Conservation (phyloP, 2,888 invertebrate genomes). For the Glaucopsyche alexis region DNA sequence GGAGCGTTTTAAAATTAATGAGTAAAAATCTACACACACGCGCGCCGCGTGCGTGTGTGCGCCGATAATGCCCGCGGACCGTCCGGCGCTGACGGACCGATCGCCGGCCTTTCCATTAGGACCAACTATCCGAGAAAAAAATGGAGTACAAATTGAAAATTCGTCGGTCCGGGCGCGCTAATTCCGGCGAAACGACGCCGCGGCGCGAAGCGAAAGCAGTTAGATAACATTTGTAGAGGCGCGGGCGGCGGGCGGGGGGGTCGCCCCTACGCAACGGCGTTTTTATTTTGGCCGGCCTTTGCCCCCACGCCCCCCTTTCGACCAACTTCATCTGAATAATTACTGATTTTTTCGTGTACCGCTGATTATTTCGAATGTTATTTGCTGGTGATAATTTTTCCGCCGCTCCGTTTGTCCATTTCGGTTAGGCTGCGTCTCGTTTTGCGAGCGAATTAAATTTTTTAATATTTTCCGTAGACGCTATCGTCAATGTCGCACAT, state of each 20-base stretch:
- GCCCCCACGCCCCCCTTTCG: conserved; percentile 75
- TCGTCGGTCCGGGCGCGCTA: conserved; percentile 67
- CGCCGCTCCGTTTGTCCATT: conserved; percentile 69
- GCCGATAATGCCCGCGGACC: conserved; percentile 58
- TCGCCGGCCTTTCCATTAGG: conserved; percentile 64
- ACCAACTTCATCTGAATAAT: conserved; percentile 81
- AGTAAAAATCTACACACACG: conserved; percentile 81
- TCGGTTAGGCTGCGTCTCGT: conserved; percentile 36
- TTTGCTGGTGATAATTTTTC: conserved; percentile 78
- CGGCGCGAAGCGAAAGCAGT: conserved; percentile 74
- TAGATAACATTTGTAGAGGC: conserved; percentile 79
- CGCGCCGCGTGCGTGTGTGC: conserved; percentile 65
- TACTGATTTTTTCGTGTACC: conserved; percentile 80
- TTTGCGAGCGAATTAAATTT: background rate
- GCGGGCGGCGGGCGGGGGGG: conserved; percentile 56
- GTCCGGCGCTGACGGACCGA: conserved; percentile 36
- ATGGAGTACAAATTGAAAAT: conserved; percentile 75
- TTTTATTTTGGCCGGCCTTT: conserved; percentile 79
- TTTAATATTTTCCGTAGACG: background rate
- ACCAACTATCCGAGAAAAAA: conserved; percentile 71
- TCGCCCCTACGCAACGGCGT: conserved; percentile 79
- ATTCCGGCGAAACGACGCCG: conserved; percentile 68
- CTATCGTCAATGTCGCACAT: background rate
- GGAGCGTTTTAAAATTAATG: conserved; percentile 82
- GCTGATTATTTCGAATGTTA: conserved; percentile 80